Percentiles rank a stretch among this genome's conserved stretches.
These are phyloP conservation scores for Gallinago solitaria DNA, from an alignment of 2,797 vertebrate genomes.

Conservation along the genomic window DNA sequence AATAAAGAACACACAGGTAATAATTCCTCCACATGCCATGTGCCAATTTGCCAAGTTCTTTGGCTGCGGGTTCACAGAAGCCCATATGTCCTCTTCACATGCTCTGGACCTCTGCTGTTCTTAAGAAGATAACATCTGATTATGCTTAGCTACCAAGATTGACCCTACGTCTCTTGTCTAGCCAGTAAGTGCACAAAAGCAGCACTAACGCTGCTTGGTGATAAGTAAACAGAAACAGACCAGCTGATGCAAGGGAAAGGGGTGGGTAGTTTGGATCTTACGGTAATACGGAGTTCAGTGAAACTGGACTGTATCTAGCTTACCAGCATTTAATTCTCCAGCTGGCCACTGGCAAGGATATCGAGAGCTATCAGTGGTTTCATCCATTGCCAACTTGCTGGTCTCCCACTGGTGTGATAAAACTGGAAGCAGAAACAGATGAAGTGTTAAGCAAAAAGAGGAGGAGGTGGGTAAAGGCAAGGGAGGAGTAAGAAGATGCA, in stretches of 20 bases:
- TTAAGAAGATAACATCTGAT: neutral
- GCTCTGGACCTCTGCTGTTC: neutral
- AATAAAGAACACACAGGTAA: neutral
- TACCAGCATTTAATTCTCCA: neutral
- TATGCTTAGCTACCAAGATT: neutral
- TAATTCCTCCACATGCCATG: neutral
- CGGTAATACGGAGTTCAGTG: fast-evolving
- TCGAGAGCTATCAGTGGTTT: neutral
- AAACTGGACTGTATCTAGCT: neutral
- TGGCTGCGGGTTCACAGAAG: neutral
- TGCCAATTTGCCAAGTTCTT: neutral
- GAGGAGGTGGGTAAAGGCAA: neutral
- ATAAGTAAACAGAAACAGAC: neutral
- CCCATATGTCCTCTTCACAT: neutral
- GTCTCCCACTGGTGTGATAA: neutral
- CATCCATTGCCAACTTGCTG: neutral
- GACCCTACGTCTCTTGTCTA: fast-evolving
- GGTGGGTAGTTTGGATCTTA: neutral
- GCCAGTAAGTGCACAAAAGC: neutral
- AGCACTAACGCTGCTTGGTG: neutral
- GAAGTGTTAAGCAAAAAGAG: neutral
- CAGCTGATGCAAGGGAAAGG: neutral
- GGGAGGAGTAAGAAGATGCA: neutral
- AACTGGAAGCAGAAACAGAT: neutral
- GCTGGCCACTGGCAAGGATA: neutral